These are phyloP conservation scores for Podargus strigoides DNA, from an alignment of 2,797 vertebrate genomes.

Conservation along the genomic window DNA sequence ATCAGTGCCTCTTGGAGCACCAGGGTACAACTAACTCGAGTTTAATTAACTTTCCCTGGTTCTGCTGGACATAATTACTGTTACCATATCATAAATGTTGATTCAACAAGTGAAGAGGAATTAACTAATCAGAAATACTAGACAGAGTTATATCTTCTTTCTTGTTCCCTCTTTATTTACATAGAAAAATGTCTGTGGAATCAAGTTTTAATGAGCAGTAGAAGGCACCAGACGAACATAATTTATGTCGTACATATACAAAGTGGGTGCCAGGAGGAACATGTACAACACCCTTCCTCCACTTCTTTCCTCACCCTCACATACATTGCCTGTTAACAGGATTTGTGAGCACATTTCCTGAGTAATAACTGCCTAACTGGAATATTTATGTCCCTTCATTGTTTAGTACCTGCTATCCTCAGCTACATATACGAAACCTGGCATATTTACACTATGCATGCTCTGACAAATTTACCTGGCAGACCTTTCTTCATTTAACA, in stretches of 20 bases:
- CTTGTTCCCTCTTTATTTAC: background rate
- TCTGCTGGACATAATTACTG: background rate
- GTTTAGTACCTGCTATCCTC: background rate
- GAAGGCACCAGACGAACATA: background rate
- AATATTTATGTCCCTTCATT: constrained; percentile 40
- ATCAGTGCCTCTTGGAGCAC: background rate
- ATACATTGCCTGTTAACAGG: background rate
- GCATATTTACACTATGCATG: background rate
- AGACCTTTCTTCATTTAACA: background rate
- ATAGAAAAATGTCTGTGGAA: background rate
- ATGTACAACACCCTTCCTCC: constrained; percentile 49
- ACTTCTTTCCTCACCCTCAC: background rate
- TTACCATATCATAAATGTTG: background rate
- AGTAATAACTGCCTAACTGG: background rate
- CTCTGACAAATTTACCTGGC: background rate
- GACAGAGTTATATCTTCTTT: background rate
- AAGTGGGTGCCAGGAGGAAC: constrained; percentile 38
- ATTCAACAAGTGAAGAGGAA: background rate
- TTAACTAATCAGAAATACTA: background rate
- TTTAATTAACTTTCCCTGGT: background rate
- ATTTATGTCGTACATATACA: background rate
- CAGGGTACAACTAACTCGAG: background rate
- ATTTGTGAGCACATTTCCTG: constrained; percentile 46
- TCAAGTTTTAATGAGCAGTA: background rate
- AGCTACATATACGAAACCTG: background rate